Evolutionary conservation across 2,888 invertebrate genomes (phyloP).

Genomic region (Apoderus coryli): DNA sequence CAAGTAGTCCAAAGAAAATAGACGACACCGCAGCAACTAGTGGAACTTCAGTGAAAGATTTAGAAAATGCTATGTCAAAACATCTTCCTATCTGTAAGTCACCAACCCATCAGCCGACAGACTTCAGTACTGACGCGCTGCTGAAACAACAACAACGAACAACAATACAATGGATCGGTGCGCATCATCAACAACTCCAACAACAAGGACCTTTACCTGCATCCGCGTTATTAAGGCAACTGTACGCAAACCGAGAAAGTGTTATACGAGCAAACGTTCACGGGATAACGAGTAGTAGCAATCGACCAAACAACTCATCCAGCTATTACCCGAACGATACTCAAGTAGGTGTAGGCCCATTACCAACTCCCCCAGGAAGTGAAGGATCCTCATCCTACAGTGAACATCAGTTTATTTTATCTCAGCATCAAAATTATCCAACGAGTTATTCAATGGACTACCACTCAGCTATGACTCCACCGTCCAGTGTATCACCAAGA

Average conservation of each 20-base stretch:
- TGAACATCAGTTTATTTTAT: constrained; percentile 44
- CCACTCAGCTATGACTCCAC: constrained; percentile 91
- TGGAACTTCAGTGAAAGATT: constrained; percentile 66
- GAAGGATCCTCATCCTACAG: constrained; percentile 63
- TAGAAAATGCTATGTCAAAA: constrained; percentile 94
- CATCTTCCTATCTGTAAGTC: constrained; percentile 58
- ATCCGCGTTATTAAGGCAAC: constrained; percentile 73
- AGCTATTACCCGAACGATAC: constrained; percentile 38
- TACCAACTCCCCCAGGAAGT: constrained; percentile 84
- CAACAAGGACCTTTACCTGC: constrained; percentile 58
- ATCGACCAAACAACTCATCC: constrained; percentile 26
- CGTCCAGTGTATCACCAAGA: constrained; percentile 90
- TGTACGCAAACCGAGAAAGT: constrained; percentile 88
- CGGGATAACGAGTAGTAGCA: constrained; percentile 36
- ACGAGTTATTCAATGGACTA: constrained; percentile 58
- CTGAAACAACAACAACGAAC: constrained; percentile 67
- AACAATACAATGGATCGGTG: constrained; percentile 90
- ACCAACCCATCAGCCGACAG: constrained; percentile 59
- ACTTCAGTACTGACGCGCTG: constrained; percentile 75
- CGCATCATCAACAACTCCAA: constrained; percentile 51
- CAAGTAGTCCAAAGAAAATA: constrained; percentile 34
- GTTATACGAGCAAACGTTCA: constrained; percentile 82
- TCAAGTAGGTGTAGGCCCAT: constrained; percentile 54
- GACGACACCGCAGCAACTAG: constrained; percentile 27
- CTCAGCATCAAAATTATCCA: constrained; percentile 45